A percentile compares a stretch with the other conserved stretches of the same genome.
These are phyloP conservation scores for Paramuricea clavata DNA, from an alignment of 92 coral and sea anemone species.

Conservation along the genomic window DNA sequence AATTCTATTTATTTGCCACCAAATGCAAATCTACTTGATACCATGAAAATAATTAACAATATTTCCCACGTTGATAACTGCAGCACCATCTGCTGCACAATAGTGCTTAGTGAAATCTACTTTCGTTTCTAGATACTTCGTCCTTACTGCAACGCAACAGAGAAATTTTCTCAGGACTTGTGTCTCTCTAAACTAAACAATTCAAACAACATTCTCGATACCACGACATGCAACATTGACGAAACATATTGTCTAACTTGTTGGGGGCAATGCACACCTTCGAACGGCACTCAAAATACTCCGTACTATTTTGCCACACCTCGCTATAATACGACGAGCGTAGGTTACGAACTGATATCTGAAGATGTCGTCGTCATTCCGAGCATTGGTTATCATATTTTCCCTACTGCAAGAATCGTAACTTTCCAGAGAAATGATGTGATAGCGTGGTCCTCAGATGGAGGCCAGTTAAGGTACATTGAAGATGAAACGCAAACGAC, in stretches of 20 bases:
- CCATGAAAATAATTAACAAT: no score
- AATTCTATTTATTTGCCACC: no score
- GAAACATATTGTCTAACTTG: slow-evolving; percentile 56
- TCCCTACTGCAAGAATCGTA: slow-evolving; percentile 58
- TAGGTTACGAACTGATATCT: slow-evolving; percentile 82
- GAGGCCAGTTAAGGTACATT: slow-evolving; percentile 78
- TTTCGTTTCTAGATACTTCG: slow-evolving; percentile 23
- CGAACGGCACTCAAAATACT: not conserved
- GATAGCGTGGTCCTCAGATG: slow-evolving; percentile 80
- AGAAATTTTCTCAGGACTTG: slow-evolving; percentile 14
- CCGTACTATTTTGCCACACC: not conserved
- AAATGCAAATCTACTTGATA: no score
- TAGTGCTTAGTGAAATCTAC: not conserved
- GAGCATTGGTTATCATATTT: slow-evolving; percentile 79
- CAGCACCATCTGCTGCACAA: not conserved
- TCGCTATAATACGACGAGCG: slow-evolving; percentile 45
- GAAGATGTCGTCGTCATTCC: slow-evolving; percentile 67
- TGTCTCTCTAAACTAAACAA: slow-evolving; percentile 52
- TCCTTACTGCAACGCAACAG: not conserved
- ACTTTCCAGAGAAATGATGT: slow-evolving; percentile 74
- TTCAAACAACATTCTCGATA: slow-evolving; percentile 61
- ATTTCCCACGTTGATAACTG: no score
- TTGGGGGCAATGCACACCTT: slow-evolving; percentile 5
- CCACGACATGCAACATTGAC: slow-evolving; percentile 72
- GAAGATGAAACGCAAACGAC: slow-evolving; percentile 49